A percentile compares a stretch with the other conserved stretches of the same genome.
These are phyloP conservation scores for Ceriagrion tenellum DNA, from an alignment of 2,888 invertebrate genomes.

Conservation along the genomic window DNA sequence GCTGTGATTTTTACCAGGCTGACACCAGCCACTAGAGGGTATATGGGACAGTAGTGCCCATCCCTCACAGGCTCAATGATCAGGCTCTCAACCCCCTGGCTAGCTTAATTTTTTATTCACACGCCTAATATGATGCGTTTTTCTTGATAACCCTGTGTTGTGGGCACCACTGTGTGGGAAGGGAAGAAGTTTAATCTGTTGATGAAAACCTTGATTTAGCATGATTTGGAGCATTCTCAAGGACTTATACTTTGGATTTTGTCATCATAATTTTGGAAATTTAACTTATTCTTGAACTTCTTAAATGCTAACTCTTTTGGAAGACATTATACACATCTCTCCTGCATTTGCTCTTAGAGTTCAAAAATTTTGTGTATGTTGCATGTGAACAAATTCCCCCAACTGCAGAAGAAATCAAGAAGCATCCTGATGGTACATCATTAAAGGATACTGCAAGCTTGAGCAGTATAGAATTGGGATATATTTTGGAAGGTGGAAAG, in stretches of 20 bases:
- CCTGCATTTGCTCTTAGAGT: neutral
- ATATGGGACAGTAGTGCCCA: too few relatives aligned
- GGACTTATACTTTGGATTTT: too few relatives aligned
- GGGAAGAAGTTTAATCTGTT: neutral
- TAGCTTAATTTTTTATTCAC: too few relatives aligned
- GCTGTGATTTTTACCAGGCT: too few relatives aligned
- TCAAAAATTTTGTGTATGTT: neutral
- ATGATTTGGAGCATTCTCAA: too few relatives aligned
- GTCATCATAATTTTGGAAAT: too few relatives aligned
- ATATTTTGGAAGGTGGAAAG: conserved; percentile 48
- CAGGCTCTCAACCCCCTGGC: too few relatives aligned
- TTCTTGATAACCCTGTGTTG: too few relatives aligned
- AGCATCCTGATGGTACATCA: neutral
- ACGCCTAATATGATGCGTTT: too few relatives aligned
- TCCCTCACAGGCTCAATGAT: too few relatives aligned
- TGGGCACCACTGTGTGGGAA: neutral
- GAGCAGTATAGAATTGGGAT: conserved; percentile 40
- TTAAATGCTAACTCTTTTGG: neutral
- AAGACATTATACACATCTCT: neutral
- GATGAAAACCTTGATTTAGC: too few relatives aligned
- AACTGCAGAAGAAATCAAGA: conserved; percentile 44
- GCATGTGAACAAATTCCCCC: neutral
- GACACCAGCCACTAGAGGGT: too few relatives aligned
- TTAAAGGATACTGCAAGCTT: conserved; percentile 2
- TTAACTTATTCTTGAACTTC: neutral